Conservation (phyloP, 2,888 invertebrate genomes). For the Drosophila anomalata region DNA sequence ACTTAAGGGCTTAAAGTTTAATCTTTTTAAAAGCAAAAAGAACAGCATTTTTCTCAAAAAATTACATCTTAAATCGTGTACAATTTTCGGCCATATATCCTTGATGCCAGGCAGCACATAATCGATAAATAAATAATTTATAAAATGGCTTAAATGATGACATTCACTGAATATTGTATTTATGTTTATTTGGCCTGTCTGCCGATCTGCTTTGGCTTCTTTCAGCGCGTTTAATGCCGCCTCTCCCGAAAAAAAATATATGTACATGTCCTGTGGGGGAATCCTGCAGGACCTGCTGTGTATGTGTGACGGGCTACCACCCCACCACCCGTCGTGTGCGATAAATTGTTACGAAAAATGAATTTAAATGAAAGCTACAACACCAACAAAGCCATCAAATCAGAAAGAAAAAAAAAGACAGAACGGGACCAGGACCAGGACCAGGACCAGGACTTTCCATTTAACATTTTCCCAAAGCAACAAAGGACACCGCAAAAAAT, state of each 20-base stretch:
- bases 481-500: neutral
- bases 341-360: slow-evolving; percentile 59
- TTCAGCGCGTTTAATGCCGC: slow-evolving; percentile 22
- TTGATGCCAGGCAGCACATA: slow-evolving; percentile 6
- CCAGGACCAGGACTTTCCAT: slow-evolving; percentile 26
- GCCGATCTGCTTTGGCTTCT: slow-evolving; percentile 3
- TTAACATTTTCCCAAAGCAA: slow-evolving; percentile 17
- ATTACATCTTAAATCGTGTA: neutral
- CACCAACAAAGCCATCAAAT: slow-evolving; percentile 44
- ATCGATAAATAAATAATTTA: slow-evolving; percentile 48
- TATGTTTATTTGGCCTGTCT: slow-evolving; percentile 30
- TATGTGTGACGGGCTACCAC: slow-evolving; percentile 8
- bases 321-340: slow-evolving; percentile 34
- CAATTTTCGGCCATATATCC: neutral
- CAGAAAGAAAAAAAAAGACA: slow-evolving; percentile 24
- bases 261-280: neutral
- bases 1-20: neutral
- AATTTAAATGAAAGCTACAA: slow-evolving; percentile 54
- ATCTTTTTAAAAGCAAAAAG: no score
- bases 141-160: slow-evolving; percentile 40
- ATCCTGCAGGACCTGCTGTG: slow-evolving; percentile 1
- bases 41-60: no score
- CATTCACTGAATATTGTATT: slow-evolving; percentile 43
- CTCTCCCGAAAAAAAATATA: slow-evolving; percentile 2
- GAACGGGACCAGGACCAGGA: slow-evolving; percentile 11